phyloP scores from a whole-genome alignment of 2,797 vertebrate species.

The Melanotaenia nigrans region DNA sequence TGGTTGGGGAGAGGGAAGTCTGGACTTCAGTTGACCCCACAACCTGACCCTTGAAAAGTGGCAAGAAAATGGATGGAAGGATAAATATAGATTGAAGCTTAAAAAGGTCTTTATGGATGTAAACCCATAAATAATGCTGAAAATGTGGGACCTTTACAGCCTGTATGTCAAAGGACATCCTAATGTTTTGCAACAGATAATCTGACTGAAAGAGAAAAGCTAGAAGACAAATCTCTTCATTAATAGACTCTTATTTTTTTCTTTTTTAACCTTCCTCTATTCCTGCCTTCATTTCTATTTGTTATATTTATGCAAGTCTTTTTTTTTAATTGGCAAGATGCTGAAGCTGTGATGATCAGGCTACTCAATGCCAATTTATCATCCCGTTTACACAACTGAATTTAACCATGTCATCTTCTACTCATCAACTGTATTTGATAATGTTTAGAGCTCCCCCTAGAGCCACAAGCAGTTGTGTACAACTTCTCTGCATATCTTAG shows the following conservation, averaged over 20 bases:
- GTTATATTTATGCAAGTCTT: slow-evolving; percentile 55
- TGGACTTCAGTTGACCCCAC: too few species aligned
- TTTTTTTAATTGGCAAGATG: slow-evolving; percentile 64
- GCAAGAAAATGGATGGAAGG: too few species aligned
- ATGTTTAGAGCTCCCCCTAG: slow-evolving; percentile 23
- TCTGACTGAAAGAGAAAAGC: slow-evolving; percentile 2
- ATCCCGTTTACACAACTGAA: background rate
- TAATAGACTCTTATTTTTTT: slow-evolving; percentile 57
- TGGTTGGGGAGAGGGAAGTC: too few species aligned
- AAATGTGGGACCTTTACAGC: too few species aligned
- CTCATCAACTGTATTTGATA: background rate
- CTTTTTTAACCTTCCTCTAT: slow-evolving; percentile 19
- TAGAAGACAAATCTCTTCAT: slow-evolving; percentile 44
- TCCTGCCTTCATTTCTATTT: slow-evolving; percentile 53
- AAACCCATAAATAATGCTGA: too few species aligned
- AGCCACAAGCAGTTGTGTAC: background rate
- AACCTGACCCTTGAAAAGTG: too few species aligned
- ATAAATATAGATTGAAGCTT: too few species aligned
- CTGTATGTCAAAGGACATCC: slow-evolving; percentile 23
- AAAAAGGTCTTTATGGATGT: too few species aligned
- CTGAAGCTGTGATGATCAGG: slow-evolving; percentile 32
- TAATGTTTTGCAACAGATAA: slow-evolving; percentile 7
- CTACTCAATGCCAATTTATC: background rate
- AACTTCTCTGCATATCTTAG: background rate
- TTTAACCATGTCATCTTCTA: background rate